phyloP scores from a whole-genome alignment of 2,113 vertebrate genomes.

The Prinia subflava region DNA sequence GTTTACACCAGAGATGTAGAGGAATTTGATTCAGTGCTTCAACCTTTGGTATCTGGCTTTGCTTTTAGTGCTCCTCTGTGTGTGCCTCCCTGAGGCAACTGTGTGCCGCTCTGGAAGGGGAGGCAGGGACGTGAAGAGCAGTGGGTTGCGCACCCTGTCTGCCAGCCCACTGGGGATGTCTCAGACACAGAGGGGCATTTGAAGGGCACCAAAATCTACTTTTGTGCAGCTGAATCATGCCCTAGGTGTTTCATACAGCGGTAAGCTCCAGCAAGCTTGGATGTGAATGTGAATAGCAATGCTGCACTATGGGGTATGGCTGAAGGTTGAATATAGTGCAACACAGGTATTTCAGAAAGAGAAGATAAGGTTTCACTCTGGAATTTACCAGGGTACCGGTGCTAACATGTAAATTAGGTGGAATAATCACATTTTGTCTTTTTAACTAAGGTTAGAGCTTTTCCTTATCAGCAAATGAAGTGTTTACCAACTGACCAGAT shows the following conservation, averaged over 20 bases:
- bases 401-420: not conserved
- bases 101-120: not conserved
- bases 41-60: not conserved
- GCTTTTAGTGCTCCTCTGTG: not conserved
- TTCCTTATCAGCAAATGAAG: not conserved
- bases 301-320: not conserved
- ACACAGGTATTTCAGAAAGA: not conserved
- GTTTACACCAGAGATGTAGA: not conserved
- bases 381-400: not conserved
- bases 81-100: rapidly evolving
- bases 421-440: not conserved
- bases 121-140: rapidly evolving
- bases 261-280: not conserved
- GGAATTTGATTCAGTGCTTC: not conserved
- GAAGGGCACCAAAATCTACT: not conserved
- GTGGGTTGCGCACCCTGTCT: not conserved
- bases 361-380: constrained; percentile 9
- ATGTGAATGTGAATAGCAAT: not conserved
- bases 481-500: not conserved
- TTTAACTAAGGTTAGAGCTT: not conserved
- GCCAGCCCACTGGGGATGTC: not conserved
- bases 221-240: not conserved
- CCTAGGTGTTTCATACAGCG: not conserved
- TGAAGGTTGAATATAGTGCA: not conserved
- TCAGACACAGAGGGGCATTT: not conserved